Evolutionary conservation across 2,797 vertebrate species (phyloP), one percentile per base, ranked within the genome.

Genomic region (Poeciliopsis turneri): DNA sequence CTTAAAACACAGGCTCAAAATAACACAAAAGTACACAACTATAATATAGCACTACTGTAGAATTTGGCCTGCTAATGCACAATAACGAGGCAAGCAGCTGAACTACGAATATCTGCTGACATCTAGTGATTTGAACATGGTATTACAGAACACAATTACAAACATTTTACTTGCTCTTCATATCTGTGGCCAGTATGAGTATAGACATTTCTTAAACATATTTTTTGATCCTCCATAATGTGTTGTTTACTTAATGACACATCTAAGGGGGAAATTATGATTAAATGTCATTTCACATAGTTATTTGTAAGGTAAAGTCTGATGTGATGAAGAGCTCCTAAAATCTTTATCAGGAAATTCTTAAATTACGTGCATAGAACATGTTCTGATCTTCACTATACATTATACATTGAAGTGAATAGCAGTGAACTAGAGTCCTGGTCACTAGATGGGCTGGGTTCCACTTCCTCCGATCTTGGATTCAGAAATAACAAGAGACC

Each of bases 41-140:
- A 11, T 4, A 16, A 25, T 69, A 25, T 45, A 80, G 16, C 30
- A 47, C 11, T 61, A 16, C 49, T 55, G 10, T 1, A 41, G 46
- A 66, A 9, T 51, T 25, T 59, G 39, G 8, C 1, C 15, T 47
- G 25, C 72, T 79, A 64, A 76, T 9, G 68, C 69, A 82, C 73
- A 84, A 78, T 5, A 16, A 25, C 1, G 4, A 18, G 11, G 74
- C 64, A 75, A 45, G 46, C 16, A 25, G 23, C 45, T 70, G 0
- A 82, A 87, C 78, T 57, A n/a, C 88, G 28, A 80, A 46, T 43
- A 78, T 87, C 49, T 85, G 78, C 86, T 93, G 91, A 86, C 93
- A 93, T 89, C 94, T 93, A 92, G 92, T 93, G 94, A 87, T 12
- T 18, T 5, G 9, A 3, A 5, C 0, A 0, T 47, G 2, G 59